Evolutionary conservation across 2,113 vertebrate genomes (phyloP), one percentile per base, ranked within the genome.

Genomic region (Hippocampus comes): DNA sequence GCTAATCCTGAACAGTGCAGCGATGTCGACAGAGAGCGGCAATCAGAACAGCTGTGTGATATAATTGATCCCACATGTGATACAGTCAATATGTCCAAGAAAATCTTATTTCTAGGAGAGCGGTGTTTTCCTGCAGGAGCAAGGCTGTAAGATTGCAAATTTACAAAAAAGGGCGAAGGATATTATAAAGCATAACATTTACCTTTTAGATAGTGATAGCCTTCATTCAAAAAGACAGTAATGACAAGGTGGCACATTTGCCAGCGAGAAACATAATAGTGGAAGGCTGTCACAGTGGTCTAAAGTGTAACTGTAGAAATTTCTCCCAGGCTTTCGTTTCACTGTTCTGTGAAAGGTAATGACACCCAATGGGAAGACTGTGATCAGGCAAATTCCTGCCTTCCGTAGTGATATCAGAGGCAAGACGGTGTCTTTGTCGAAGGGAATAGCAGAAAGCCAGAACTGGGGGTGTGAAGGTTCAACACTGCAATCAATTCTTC

Each of bases 21-120:
- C 80, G 76, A 63, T 15, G 9, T 70, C 64, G 59, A 63, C 73
- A 67, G 67, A 59, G 57, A 78, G 75, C 67, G 67, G 56, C 77
- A 77, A 59, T 82, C 55, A 34, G 8, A 78, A 78, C 78, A 87
- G 79, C 70, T 86, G 81, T 72, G 69, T 20, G 38, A 34, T 56
- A 73, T 81, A 82, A 84, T 71, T 83, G 78, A 82, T 81, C 76
- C 79, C 78, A 78, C 49, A 73, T 79, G 81, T 53, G 46, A 72
- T 60, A 56, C 75, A 41, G 67, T 68, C 70, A 42, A 74, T 30
- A 56, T 1, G 6, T 72, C 55, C 21, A 34, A 49, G 68, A 57
- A 70, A 69, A 59, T 25, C n/a, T 48, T 0, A 57, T 55, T 46
- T 72, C 27, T 64, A 25, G 55, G 72, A 71, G 30, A 27, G 56